Base-by-base conservation (phyloP, 2,888 invertebrate species). In the Celastrina argiolus region DNA sequence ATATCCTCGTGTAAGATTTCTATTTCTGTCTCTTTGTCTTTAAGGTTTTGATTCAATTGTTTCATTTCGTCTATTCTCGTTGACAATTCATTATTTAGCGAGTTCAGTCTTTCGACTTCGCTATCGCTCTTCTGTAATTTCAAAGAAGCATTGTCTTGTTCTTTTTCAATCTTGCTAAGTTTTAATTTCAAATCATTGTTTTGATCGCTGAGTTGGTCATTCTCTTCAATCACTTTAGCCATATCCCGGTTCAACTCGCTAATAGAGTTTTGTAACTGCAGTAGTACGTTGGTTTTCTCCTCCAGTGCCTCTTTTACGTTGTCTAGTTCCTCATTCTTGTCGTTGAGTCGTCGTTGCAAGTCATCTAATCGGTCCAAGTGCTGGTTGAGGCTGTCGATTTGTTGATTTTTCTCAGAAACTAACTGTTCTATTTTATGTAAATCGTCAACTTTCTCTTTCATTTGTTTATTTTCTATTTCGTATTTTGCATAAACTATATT, bases 21-120 rank as follows among this genome's bases (percentile, higher is more conserved):
- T 68, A 93, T 88, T 72, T 92, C 93, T 1, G 86, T 92, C 73
- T 90, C 92, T 69, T 87, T 90, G 71, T 92, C 92, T 72, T 89
- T 89, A 0, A 92, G 71, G 70, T 92, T 80, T 2, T 88, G 84
- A 5, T 87, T 90, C 18, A 91, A 70, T 7, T 80, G 71, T 71
- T 89, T 87, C 0, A 92, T 69, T 69, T 92, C 88, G 39, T 87
- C 85, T 7, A 90, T 85, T 69, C 89, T 88, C 2, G 81, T 74
- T 45, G 83, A 80, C 65, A 91, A 70, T 72, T 91, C 91, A 45
- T 72, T 77, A 71, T 91, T 91, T 6, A 89, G 67, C 1, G 85
- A 83, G 69, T 81, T 88, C 0, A 88, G 74, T 68, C 87, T 79
- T 68, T 82, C 82, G 1, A 88, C 73, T 72, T 91, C 91, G 45